Evolutionary conservation across 35 echinoderm and acorn worm genomes (phyloP), one percentile per base, ranked within the genome.

Genomic region (Amphiura filiformis): DNA sequence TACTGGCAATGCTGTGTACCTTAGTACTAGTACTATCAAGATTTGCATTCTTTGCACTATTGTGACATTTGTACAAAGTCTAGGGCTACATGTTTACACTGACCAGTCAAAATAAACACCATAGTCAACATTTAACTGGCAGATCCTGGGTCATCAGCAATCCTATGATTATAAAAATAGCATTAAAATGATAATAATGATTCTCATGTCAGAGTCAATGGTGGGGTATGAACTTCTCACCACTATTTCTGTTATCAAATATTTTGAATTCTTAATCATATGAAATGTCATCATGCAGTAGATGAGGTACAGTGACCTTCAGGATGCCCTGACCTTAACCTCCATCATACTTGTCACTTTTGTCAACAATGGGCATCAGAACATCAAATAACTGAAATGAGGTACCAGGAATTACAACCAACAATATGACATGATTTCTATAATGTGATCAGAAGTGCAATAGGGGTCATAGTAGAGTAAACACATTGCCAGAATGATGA

Each of bases 51-150:
- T 23, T 26, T 11, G 9, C 17, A 70, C 5, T 70, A 70, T 70
- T 70, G 61, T 70, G 61, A n/a, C 61, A 70, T 52, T 70, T 70
- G 61, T n/a, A 70, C 61, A 52, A 70, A 70, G 61, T 70, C 61
- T 70, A 70, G 61, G 15, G 15, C 61, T 26, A 15, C 11, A 17
- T 70, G 61, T 70, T 70, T 70, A 70, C 61, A 18, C 28, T 70
- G 61, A 13, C 61, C 61, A 70, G 61, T 70, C 61, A 70, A 70
- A 70, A 70, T 70, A 70, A 70, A 70, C 61, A 70, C 61, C 2
- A 30, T 23, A 70, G 28, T n/a, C 15, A 26, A 26, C 28, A 26
- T 30, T 15, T 4, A 18, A 23, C 61, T 26, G 2, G 61, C 61
- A 70, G 26, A 70, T 70, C 61, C 61, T 70, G 28, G 1, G 61